These are phyloP conservation scores for Ceratina australensis DNA, from an alignment of 1,140 invertebrate species.

Conservation along the genomic window DNA sequence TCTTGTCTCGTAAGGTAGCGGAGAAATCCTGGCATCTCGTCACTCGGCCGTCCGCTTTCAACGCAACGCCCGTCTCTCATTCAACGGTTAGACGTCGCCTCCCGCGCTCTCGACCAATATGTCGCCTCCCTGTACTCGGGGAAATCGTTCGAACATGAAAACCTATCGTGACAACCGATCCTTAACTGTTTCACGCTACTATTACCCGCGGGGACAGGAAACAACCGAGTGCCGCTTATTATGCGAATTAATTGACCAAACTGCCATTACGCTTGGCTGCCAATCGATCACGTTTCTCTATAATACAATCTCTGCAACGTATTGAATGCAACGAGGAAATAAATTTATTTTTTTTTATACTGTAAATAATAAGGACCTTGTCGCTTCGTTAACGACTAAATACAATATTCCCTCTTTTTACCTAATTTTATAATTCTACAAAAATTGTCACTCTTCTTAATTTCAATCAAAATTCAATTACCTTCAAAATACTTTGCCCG, in stretches of 20 bases:
- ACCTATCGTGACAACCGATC: slow-evolving; percentile 64
- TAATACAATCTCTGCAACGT: too few species aligned
- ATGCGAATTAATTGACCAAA: slow-evolving; percentile 32
- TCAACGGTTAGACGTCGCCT: slow-evolving; percentile 62
- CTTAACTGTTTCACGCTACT: slow-evolving; percentile 55
- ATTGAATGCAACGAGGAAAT: too few species aligned
- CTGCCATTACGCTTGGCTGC: neutral
- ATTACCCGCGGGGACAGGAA: slow-evolving; percentile 1
- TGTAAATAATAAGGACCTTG: too few species aligned
- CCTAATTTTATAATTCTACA: too few species aligned
- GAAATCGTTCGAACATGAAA: slow-evolving; percentile 64
- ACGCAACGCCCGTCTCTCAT: slow-evolving; percentile 72
- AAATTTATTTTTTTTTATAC: too few species aligned
- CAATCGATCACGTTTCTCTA: too few species aligned
- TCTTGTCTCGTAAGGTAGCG: slow-evolving; percentile 60
- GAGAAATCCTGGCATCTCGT: slow-evolving; percentile 69
- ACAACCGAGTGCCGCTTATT: slow-evolving; percentile 18
- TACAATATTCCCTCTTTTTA: too few species aligned
- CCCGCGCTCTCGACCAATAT: slow-evolving; percentile 60
- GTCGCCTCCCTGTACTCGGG: slow-evolving; percentile 51
- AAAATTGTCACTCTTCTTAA: too few species aligned
- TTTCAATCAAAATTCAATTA: too few species aligned
- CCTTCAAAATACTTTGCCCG: neutral
- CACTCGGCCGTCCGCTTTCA: slow-evolving; percentile 72
- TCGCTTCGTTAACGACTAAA: too few species aligned